Base-by-base conservation (phyloP, 2,888 invertebrate species). In the Lithophane leautieri region DNA sequence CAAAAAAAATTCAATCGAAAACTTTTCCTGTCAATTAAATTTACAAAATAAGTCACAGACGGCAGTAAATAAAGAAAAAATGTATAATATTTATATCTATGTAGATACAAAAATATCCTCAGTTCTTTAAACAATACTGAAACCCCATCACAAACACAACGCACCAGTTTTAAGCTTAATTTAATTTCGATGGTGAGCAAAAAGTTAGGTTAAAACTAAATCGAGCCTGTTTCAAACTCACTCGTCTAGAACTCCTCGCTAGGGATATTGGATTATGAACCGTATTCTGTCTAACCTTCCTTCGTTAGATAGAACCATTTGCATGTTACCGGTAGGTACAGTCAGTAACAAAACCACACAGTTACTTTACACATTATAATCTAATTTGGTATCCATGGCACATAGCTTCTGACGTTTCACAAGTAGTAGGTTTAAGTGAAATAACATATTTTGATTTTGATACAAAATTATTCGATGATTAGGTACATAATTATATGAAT, bases 251-350 rank as follows among this genome's bases (percentile, higher is more conserved):
- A 90, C 91, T 91, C 91, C 91, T 85, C 89, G 86, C 87, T 79
- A 79, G 85, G 91, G 92, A 91, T 94, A 94, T 94, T 94, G 93
- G 94, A 94, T 94, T 94, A 94, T 91, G 90, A 90, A 91, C 93
- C 91, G 90, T 92, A 92, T 91, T 90, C 89, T 85, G 78, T 81
- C 19, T 61, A 75, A 60, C 54, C 62, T 65, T 22, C 60, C 28
- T 1, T 28, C 50, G 54, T 50, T 50, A 56, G 12, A 61, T 25
- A 25, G 14, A 47, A 63, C 16, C 25, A 52, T 66, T 60, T 76
- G 25, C 28, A 42, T 16, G 44, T 9, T 47, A 56, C 61, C 19
- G 34, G 22, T 52, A 52, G 19, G 42, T 42, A 58, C 19, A 28
- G 28, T 28, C 28, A 60, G 28, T 19, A 58, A 28, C 28, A 58